phyloP scores from a whole-genome alignment of 1,140 invertebrate species.

The Parapsyche elsis region DNA sequence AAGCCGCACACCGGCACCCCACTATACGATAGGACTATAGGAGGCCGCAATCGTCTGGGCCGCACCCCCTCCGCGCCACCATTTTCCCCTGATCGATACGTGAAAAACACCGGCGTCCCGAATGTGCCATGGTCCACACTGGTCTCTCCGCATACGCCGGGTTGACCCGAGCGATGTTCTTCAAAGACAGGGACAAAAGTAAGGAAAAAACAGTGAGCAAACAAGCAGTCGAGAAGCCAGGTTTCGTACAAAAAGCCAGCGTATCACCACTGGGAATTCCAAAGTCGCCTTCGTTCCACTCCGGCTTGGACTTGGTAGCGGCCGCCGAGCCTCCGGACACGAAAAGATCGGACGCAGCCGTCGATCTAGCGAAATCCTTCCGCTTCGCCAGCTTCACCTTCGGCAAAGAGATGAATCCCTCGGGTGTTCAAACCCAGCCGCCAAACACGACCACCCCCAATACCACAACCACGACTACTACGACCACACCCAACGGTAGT shows the following conservation, averaged over 20 bases:
- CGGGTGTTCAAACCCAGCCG: constrained; percentile 58
- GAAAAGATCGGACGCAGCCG: constrained; percentile 65
- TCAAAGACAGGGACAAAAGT: constrained; percentile 55
- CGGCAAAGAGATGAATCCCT: constrained; percentile 57
- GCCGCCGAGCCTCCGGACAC: constrained; percentile 61
- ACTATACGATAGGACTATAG: not conserved
- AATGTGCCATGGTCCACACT: constrained; percentile 67
- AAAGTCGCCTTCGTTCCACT: constrained; percentile 86
- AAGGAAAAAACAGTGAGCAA: constrained; percentile 45
- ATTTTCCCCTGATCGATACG: constrained; percentile 23
- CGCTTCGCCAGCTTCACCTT: constrained; percentile 59
- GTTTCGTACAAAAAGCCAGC: constrained; percentile 67
- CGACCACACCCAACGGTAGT: not conserved
- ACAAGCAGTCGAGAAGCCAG: constrained; percentile 57
- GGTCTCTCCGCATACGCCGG: constrained; percentile 61
- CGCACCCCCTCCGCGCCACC: not conserved
- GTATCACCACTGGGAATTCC: constrained; percentile 76
- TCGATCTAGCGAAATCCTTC: constrained; percentile 66
- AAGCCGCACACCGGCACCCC: not conserved
- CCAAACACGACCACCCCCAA: constrained; percentile 1
- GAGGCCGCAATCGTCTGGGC: not conserved
- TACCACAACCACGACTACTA: not conserved
- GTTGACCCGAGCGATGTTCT: constrained; percentile 66
- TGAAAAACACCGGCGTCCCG: constrained; percentile 58
- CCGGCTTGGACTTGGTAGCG: constrained; percentile 80